Conservation (phyloP, 2,888 invertebrate species). For the Endotricha flammealis region DNA sequence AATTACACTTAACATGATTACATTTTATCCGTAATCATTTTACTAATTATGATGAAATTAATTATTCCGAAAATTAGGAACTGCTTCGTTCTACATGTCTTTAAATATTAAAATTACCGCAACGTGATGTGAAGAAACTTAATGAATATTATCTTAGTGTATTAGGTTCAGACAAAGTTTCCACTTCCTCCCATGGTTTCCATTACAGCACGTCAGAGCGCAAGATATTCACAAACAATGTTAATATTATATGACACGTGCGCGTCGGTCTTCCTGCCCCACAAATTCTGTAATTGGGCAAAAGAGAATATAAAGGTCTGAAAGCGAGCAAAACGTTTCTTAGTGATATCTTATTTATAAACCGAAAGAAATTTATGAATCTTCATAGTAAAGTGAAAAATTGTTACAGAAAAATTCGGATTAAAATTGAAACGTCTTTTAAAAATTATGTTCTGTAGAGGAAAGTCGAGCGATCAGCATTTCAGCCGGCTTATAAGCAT, state of each 20-base stretch:
- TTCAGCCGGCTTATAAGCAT: slow-evolving; percentile 37
- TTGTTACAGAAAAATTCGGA: slow-evolving; percentile 25
- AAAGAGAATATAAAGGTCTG: slow-evolving; percentile 29
- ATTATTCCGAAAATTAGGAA: too few species aligned
- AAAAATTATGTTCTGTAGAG: slow-evolving; percentile 24
- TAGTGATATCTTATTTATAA: slow-evolving; percentile 27
- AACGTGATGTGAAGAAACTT: too few species aligned
- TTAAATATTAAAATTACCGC: too few species aligned
- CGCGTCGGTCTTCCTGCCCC: slow-evolving; percentile 1
- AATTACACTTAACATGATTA: too few species aligned
- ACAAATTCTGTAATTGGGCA: slow-evolving; percentile 33
- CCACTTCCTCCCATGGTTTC: slow-evolving; percentile 20
- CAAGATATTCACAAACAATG: not conserved
- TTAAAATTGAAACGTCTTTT: slow-evolving; percentile 25
- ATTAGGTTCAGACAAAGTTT: slow-evolving; percentile 8
- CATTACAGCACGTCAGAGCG: slow-evolving; percentile 3
- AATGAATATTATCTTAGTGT: not conserved
- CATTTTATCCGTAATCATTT: too few species aligned
- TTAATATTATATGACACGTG: not conserved
- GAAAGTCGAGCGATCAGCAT: slow-evolving; percentile 35
- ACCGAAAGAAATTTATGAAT: slow-evolving; percentile 14
- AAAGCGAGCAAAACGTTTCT: slow-evolving; percentile 19
- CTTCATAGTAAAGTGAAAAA: slow-evolving; percentile 18
- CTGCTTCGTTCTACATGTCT: too few species aligned
- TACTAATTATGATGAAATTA: too few species aligned